phyloP scores from a whole-genome alignment of 1,140 invertebrate species.

The Bombus balteatus region DNA sequence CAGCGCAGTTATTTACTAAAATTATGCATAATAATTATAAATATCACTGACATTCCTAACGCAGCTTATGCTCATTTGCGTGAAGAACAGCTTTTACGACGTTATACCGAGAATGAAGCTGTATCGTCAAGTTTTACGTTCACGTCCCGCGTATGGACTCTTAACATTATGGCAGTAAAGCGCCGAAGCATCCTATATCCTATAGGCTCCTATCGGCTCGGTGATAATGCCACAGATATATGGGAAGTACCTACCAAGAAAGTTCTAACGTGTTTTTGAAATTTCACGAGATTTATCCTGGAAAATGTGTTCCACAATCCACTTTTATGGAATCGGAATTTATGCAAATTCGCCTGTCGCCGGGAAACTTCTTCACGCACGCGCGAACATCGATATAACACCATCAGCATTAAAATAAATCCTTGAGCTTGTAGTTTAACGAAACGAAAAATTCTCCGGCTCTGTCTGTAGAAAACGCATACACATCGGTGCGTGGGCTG shows the following conservation, averaged over 20 bases:
- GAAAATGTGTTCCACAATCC: background rate
- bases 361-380: background rate
- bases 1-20: too few species aligned
- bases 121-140: conserved; percentile 16
- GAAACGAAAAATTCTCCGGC: background rate
- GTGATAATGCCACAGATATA: background rate
- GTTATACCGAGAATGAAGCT: background rate
- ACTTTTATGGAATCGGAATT: background rate
- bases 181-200: background rate
- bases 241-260: background rate
- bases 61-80: background rate
- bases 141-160: background rate
- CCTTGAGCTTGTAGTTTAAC: background rate
- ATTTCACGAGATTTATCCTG: background rate
- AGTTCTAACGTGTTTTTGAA: background rate
- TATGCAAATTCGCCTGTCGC: background rate
- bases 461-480: background rate
- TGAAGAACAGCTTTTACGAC: background rate
- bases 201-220: background rate
- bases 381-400: background rate
- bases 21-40: background rate
- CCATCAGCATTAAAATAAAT: background rate
- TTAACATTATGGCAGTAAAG: background rate
- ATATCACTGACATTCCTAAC: background rate
- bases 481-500: background rate